Base-by-base conservation (phyloP, 1,140 invertebrate genomes). In the Polyergus mexicanus region DNA sequence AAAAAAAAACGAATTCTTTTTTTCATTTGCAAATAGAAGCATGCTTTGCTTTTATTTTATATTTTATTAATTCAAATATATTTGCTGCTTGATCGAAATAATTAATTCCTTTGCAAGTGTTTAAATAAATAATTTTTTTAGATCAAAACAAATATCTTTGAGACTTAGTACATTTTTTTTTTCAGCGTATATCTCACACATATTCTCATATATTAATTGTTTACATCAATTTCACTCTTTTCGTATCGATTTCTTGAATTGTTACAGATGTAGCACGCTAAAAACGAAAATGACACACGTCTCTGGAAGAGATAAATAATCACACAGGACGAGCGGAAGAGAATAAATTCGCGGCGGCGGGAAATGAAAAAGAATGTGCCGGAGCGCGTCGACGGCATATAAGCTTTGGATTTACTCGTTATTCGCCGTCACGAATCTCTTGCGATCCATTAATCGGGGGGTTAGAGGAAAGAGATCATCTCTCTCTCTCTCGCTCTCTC, bases 311-410 rank as follows among this genome's bases (percentile, higher is more conserved):
- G 41, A 86, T 32, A 60, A 76, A 41, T 51, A 66, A 69, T 84
- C 38, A 69, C 38, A 13, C 11, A 25, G 41, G 19, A 32, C 32
- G 19, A n/a, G 10, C 35, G 62, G 71, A 54, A 11, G 16, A 68
- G 16, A 51, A 51, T 51, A 28, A 19, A 76, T 47, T 44, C 47
- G 41, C 44, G 41, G 22, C 10, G 28, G 38, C 3, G 28, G n/a
- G 10, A 85, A 88, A 89, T 76, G 88, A 89, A 78, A 68, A 89
- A 78, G 11, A 85, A 88, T 28, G 71, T 56, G 35, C 13, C 4
- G 38, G n/a, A 74, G 65, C 1, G 56, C 66, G 65, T 54, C 16
- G 47, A 19, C 22, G 16, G 60, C 68, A 62, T 84, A 84, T 35
- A 32, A 77, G 72, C 81, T 47, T 25, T 13, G 35, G 69, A 72